A percentile compares a stretch with the other conserved stretches of the same genome.
phyloP scores from a whole-genome alignment of 2,888 invertebrate species.

The Papilio protenor region DNA sequence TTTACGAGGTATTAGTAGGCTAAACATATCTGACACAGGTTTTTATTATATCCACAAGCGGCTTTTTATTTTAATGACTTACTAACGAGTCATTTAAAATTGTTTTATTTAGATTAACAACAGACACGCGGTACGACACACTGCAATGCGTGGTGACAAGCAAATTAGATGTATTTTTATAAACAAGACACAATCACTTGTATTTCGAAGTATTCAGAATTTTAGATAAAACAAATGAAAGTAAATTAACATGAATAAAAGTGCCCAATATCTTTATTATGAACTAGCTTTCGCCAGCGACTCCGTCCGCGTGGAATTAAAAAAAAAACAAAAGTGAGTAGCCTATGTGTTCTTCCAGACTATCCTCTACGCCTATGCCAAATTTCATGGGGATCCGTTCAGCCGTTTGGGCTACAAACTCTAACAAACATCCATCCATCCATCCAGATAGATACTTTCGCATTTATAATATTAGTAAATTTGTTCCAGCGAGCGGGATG shows the following conservation, averaged over 20 bases:
- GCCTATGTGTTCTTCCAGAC: too few species aligned
- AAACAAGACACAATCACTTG: background rate
- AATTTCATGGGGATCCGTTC: too few species aligned
- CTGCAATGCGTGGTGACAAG: background rate
- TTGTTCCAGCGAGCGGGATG: slow-evolving; percentile 82
- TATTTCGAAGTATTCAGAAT: background rate
- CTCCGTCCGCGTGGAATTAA: too few species aligned
- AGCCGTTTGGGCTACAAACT: too few species aligned
- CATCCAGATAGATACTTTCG: too few species aligned
- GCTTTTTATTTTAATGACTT: slow-evolving; percentile 6
- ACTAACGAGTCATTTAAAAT: background rate
- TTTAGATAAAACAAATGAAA: background rate
- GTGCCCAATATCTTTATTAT: too few species aligned
- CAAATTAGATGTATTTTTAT: background rate
- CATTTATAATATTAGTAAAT: too few species aligned
- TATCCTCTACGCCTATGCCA: too few species aligned
- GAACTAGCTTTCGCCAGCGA: too few species aligned
- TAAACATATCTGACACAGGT: slow-evolving; percentile 14
- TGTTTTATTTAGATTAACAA: background rate
- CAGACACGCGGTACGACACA: background rate
- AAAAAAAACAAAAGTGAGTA: too few species aligned
- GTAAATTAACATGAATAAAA: background rate
- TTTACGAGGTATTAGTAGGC: background rate
- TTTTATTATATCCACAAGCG: slow-evolving; percentile 3
- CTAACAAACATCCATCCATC: too few species aligned